Evolutionary conservation across 1,140 invertebrate species (phyloP).

Genomic region (Bombus superbus): DNA sequence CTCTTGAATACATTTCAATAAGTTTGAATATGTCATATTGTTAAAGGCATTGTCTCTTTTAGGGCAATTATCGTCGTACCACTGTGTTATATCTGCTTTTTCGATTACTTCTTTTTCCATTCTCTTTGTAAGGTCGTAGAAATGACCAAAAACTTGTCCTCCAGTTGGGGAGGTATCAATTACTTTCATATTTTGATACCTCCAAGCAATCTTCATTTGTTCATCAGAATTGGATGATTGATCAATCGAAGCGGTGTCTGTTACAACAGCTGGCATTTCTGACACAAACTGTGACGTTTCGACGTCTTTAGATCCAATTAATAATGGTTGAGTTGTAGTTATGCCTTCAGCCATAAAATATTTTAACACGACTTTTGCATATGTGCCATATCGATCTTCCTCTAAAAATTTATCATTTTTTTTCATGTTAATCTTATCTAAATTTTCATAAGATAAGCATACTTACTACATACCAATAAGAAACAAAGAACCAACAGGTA

Average conservation of each 20-base stretch:
- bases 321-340: conserved; percentile 87
- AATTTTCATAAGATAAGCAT: conserved; percentile 5
- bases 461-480: conserved; percentile 82
- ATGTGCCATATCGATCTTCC: conserved; percentile 90
- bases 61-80: conserved; percentile 78
- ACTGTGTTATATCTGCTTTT: conserved; percentile 83
- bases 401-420: conserved; percentile 82
- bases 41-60: conserved; percentile 74
- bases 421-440: neutral
- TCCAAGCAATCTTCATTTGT: conserved; percentile 93
- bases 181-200: conserved; percentile 89
- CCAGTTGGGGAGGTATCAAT: conserved; percentile 84
- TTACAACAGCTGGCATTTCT: conserved; percentile 81
- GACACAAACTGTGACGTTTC: conserved; percentile 86
- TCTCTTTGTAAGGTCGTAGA: conserved; percentile 90
- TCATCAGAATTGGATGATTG: conserved; percentile 74
- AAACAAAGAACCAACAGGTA: conserved; percentile 85
- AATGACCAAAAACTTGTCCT: conserved; percentile 87
- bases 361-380: conserved; percentile 89
- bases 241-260: conserved; percentile 59
- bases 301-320: conserved; percentile 88
- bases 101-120: conserved; percentile 86
- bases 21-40: conserved; percentile 82
- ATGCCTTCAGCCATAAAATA: conserved; percentile 93
- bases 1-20: conserved; percentile 84